These are phyloP conservation scores for Ephestia elutella DNA, from an alignment of 1,140 invertebrate species.

Conservation along the genomic window DNA sequence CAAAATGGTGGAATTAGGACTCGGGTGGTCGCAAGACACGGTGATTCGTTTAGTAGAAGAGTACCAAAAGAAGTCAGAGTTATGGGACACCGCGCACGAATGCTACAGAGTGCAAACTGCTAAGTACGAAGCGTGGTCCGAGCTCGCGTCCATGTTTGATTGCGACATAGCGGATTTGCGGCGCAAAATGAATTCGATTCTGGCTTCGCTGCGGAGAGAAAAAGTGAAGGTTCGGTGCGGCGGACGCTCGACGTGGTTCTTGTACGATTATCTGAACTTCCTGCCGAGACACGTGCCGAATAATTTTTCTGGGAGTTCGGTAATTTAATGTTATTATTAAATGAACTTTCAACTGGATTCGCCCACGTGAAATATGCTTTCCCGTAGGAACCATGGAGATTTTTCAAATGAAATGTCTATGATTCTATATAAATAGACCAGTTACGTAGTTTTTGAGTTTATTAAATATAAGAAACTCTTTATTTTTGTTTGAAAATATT, in stretches of 20 bases:
- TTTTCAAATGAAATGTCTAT: too few relatives aligned
- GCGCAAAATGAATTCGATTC: conserved; percentile 61
- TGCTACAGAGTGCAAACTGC: conserved; percentile 40
- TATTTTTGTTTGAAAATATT: too few relatives aligned
- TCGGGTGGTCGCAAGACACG: conserved; percentile 48
- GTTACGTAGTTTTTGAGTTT: too few relatives aligned
- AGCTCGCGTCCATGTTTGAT: conserved; percentile 44
- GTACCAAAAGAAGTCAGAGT: conserved; percentile 35
- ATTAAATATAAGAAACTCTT: too few relatives aligned
- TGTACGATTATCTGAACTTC: conserved; percentile 50
- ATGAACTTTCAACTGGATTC: too few relatives aligned
- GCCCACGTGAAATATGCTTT: too few relatives aligned
- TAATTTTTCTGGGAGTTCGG: not conserved
- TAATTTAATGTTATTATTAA: too few relatives aligned
- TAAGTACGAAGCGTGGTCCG: conserved; percentile 55
- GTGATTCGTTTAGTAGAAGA: conserved; percentile 41
- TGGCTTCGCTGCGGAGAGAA: conserved; percentile 60
- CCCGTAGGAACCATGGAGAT: too few relatives aligned
- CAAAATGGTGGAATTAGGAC: conserved; percentile 23
- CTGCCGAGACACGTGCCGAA: conserved; percentile 39
- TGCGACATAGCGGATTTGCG: conserved; percentile 50
- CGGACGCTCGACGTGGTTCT: conserved; percentile 47
- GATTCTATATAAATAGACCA: too few relatives aligned
- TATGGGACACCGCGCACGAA: conserved; percentile 50
- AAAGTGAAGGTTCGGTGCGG: conserved; percentile 46